phyloP scores from a whole-genome alignment of 2,113 vertebrate genomes.

The Mobula birostris region DNA sequence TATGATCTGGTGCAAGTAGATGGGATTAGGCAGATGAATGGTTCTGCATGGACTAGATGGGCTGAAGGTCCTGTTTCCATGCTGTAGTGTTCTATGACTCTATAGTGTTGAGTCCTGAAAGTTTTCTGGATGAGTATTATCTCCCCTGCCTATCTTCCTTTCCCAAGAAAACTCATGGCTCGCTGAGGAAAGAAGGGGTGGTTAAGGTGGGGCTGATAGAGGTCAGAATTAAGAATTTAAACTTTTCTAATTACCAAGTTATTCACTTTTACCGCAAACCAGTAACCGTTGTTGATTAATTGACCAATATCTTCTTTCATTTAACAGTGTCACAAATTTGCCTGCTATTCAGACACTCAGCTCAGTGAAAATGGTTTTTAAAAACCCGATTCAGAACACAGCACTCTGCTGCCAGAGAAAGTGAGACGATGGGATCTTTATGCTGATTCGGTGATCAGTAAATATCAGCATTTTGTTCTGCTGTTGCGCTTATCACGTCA shows the following conservation, averaged over 20 bases:
- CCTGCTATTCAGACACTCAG: not conserved
- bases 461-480: slow-evolving; percentile 43
- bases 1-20: no score
- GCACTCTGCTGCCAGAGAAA: not conserved
- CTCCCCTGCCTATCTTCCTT: not conserved
- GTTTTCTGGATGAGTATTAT: not conserved
- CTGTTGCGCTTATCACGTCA: slow-evolving; percentile 41
- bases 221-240: not conserved
- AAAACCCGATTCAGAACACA: not conserved
- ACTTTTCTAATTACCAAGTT: not conserved
- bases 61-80: no score
- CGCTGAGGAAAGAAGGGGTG: no score
- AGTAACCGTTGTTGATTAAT: not conserved
- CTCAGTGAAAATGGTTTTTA: not conserved
- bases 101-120: not conserved
- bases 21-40: no score
- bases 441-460: not conserved
- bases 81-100: no score
- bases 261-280: not conserved
- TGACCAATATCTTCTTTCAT: not conserved
- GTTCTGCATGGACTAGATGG: no score
- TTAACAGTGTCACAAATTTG: not conserved
- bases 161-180: no score
- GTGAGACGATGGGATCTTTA: not conserved
- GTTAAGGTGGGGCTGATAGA: not conserved